Percentiles rank a stretch among this genome's conserved stretches.
Conservation (phyloP, 2,113 vertebrate genomes). For the Benitochromis conjunctus region DNA sequence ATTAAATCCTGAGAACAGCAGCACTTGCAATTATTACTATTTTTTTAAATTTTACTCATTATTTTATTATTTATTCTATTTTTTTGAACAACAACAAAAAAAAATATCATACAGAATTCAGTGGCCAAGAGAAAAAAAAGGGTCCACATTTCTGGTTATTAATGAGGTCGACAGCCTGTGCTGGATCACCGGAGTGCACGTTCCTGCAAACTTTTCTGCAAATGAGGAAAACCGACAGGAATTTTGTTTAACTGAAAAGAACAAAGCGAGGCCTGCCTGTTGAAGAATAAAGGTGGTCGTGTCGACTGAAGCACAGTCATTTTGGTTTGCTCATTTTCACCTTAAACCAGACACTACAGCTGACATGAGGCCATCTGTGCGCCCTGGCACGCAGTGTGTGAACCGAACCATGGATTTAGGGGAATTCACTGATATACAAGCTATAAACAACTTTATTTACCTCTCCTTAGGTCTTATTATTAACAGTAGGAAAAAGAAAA, state of each 20-base stretch:
- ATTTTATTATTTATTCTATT: neutral
- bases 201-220: neutral
- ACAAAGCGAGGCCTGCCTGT: neutral
- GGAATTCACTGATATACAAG: neutral
- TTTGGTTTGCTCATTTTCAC: neutral
- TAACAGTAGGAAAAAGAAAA: neutral
- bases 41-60: neutral
- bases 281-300: neutral
- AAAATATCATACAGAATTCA: neutral
- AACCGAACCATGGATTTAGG: neutral
- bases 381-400: neutral
- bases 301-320: neutral
- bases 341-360: neutral
- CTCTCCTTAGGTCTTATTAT: neutral
- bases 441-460: neutral
- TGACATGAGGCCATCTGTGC: neutral
- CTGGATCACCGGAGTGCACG: neutral
- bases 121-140: neutral
- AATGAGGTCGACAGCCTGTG: neutral
- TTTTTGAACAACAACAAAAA: neutral
- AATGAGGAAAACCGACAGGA: neutral
- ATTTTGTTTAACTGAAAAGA: neutral
- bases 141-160: neutral
- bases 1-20: neutral
- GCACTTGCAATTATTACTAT: neutral